Evolutionary conservation across 2,113 vertebrate genomes (phyloP).

Genomic region (Peromyscus leucopus): DNA sequence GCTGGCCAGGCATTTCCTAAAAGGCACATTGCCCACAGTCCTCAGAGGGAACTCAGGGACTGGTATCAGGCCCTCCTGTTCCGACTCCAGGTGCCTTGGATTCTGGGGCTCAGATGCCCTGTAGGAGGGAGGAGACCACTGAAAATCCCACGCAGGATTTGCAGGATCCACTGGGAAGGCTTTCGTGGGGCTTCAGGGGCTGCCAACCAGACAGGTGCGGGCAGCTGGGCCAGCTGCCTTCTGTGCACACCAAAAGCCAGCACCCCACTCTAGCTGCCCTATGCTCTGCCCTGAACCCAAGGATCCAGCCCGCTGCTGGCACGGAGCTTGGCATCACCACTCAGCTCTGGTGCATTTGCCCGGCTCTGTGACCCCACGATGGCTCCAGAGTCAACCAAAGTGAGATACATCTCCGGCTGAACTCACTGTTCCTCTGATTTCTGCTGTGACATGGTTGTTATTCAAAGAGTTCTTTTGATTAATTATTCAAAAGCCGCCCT

Average conservation of each 20-base stretch:
- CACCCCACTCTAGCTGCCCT: not conserved
- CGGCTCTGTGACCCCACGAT: not conserved
- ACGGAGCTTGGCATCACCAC: not conserved
- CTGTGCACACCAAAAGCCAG: conserved; percentile 52
- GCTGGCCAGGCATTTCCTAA: not conserved
- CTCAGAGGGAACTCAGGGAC: not conserved
- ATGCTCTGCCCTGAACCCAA: not conserved
- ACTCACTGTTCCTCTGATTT: not conserved
- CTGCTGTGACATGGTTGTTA: not conserved
- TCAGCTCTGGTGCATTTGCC: not conserved
- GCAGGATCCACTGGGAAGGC: conserved; percentile 66
- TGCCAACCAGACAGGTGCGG: conserved; percentile 65
- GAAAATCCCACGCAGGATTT: conserved; percentile 61
- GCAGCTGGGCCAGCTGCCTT: not conserved
- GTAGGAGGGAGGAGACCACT: conserved; percentile 2
- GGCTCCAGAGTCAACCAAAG: not conserved
- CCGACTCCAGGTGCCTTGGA: not conserved
- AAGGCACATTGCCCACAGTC: not conserved
- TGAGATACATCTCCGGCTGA: not conserved
- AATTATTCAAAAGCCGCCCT: not conserved
- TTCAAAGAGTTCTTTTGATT: not conserved
- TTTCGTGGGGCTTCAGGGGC: not conserved
- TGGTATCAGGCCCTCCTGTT: no score
- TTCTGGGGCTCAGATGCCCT: not conserved
- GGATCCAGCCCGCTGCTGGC: not conserved